Conservation (phyloP, 2,888 invertebrate genomes). For the Synanthedon tipuliformis region DNA sequence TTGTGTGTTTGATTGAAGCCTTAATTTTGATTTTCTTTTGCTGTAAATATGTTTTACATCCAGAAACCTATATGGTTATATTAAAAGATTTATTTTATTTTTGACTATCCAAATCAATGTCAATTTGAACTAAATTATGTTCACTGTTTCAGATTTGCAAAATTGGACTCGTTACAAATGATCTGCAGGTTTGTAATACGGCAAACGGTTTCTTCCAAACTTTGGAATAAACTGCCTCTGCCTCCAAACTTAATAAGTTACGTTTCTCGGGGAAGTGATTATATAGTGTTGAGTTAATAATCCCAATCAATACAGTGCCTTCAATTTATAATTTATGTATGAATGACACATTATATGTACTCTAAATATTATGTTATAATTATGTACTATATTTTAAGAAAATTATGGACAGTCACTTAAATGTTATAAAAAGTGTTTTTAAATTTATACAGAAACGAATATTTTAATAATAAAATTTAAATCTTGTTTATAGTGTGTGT, state of each 20-base stretch:
- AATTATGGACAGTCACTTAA: no score
- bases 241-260: conserved; percentile 62
- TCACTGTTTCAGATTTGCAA: conserved; percentile 72
- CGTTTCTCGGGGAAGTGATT: conserved; percentile 59
- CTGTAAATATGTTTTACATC: no score
- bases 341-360: no score
- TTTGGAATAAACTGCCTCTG: conserved; percentile 76
- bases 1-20: no score
- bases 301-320: conserved; percentile 29
- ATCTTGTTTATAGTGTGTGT: neutral
- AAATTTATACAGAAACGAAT: conserved; percentile 39
- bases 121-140: neutral
- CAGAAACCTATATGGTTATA: no score
- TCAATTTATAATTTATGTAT: conserved; percentile 17
- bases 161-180: conserved; percentile 75
- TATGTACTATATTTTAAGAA: neutral
- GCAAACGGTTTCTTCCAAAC: conserved; percentile 75
- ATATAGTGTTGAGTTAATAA: conserved; percentile 43
- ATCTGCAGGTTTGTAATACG: conserved; percentile 81
- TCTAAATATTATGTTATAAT: neutral
- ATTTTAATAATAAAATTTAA: conserved; percentile 28
- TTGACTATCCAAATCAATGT: no score
- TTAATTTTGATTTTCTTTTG: no score
- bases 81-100: no score
- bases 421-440: conserved; percentile 24